Base-by-base conservation (phyloP, 2,113 vertebrate genomes). In the Gavialis gangeticus region DNA sequence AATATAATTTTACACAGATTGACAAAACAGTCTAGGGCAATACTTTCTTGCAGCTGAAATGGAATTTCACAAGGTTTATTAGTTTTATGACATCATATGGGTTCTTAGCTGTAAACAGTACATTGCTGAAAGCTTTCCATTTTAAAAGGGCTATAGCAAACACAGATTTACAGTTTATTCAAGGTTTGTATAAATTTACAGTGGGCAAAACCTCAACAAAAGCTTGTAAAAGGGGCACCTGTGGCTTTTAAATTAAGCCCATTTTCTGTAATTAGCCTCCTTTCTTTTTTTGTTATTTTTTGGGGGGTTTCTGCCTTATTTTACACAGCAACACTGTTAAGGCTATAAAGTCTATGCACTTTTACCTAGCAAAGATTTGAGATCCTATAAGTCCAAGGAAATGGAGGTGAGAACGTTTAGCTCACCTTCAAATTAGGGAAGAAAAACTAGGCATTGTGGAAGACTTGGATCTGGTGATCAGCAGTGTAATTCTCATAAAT, bases 201-300 rank as follows among this genome's bases (percentile, higher is more conserved):
- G 91, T 82, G 85, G 95, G 95, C 95, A 97, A 94, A 79, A 96
- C 46, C 92, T 97, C 96, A 98, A 96, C 79, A 94, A 97, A 96
- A 96, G 69, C 97, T 97, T 95, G 90, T 96, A 94, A 97, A 98
- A 96, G 79, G 90, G 95, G 89, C 96, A 98, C 97, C 97, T 95
- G 94, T 95, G 93, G 85, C 93, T 97, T 96, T 92, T 88, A 97
- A 95, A 97, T 97, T 97, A 98, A 97, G 90, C 80, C 91, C 4
- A 37, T 97, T 97, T 97, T 95, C 88, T 95, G 56, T 97, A 97
- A 98, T 98, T 97, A 98, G 93, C n/a, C 82, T 91, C 75, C 91
- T 94, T 95, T 91, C 91, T 94, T 97, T 96, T 97, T 96, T 90
- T 89, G 88, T 89, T 92, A 85, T 91, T 96, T 96, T 93, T 88